Evolutionary conservation across 2,797 vertebrate species (phyloP).

Genomic region (Glossophaga mutica): DNA sequence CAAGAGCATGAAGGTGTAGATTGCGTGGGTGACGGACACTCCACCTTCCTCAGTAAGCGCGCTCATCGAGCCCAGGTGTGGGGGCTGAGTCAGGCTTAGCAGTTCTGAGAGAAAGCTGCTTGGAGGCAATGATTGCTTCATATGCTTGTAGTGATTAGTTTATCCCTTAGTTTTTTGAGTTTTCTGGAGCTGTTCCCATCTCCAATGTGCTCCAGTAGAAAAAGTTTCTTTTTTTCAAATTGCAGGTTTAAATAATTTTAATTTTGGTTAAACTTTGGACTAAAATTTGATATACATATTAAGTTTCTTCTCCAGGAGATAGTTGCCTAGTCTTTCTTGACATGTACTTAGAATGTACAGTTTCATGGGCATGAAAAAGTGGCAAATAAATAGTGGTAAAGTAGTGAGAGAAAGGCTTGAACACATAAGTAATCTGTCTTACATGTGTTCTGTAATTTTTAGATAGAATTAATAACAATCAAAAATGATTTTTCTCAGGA

Average conservation of each 20-base stretch:
- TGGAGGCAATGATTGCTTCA: neutral
- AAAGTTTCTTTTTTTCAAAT: neutral
- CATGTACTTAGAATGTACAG: neutral
- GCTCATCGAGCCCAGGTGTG: too few relatives aligned
- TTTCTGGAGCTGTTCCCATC: neutral
- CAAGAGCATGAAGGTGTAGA: neutral
- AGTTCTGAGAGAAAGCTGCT: neutral
- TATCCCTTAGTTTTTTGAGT: neutral
- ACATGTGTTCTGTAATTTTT: neutral
- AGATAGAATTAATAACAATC: neutral
- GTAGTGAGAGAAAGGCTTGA: neutral
- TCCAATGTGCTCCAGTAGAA: neutral
- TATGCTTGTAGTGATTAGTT: neutral
- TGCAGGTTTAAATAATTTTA: neutral
- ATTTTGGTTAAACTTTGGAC: neutral
- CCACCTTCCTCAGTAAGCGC: neutral
- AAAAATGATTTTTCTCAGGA: neutral
- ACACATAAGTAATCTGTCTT: neutral
- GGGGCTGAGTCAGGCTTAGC: neutral
- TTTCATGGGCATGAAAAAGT: neutral
- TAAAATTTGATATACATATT: neutral
- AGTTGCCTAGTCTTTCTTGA: neutral
- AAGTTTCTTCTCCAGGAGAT: neutral
- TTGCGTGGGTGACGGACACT: neutral
- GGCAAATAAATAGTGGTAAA: neutral